Percentiles rank a stretch among this genome's conserved stretches.
These are phyloP conservation scores for Aphis gossypii DNA, from an alignment of 1,140 invertebrate species.

Conservation along the genomic window DNA sequence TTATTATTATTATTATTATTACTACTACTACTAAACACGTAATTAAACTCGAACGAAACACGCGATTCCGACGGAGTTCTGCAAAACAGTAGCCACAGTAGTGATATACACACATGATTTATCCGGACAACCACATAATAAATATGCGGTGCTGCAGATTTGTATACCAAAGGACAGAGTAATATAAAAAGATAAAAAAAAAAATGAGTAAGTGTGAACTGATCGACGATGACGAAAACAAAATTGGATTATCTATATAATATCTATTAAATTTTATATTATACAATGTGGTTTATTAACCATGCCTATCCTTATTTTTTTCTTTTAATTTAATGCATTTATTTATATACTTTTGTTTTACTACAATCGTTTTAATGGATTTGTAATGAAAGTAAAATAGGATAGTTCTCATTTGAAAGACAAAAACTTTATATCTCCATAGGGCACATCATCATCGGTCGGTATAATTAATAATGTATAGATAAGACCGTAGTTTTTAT, in stretches of 20 bases:
- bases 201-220: background rate
- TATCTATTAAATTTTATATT: no score
- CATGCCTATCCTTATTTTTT: no score
- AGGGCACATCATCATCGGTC: no score
- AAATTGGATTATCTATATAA: background rate
- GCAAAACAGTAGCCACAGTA: background rate
- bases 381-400: no score
- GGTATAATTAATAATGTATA: no score
- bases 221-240: background rate
- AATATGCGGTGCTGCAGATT: background rate
- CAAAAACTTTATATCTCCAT: no score
- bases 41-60: constrained; percentile 8
- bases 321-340: no score
- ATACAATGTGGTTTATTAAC: no score
- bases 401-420: no score
- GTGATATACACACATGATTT: background rate
- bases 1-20: background rate
- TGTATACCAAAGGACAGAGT: background rate
- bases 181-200: background rate
- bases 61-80: background rate
- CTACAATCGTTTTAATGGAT: no score
- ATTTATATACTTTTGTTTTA: no score
- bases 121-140: background rate
- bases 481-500: no score
- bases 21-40: background rate